Percentiles rank a stretch among this genome's conserved stretches.
These are phyloP conservation scores for Leucosticte australis DNA, from an alignment of 2,113 vertebrate genomes.

Conservation along the genomic window DNA sequence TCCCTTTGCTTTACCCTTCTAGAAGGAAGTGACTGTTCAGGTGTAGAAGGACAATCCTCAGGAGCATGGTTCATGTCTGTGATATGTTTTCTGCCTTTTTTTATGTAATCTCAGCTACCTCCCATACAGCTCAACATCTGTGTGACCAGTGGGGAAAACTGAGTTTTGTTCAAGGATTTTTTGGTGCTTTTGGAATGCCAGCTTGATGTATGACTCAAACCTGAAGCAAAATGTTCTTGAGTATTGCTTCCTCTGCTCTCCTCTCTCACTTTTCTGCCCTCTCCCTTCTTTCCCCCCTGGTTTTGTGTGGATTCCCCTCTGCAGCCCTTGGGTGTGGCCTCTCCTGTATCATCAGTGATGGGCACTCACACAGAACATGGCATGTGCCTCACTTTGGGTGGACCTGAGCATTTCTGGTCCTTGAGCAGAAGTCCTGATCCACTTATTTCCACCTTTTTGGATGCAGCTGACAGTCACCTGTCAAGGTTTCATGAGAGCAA, in stretches of 20 bases:
- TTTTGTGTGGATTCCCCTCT: neutral
- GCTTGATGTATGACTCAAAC: neutral
- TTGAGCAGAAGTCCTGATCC: neutral
- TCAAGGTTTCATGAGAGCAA: neutral
- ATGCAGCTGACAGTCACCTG: neutral
- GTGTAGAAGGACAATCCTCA: neutral
- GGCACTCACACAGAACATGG: neutral
- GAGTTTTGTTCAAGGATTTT: neutral
- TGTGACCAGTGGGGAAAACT: neutral
- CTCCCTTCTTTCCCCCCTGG: neutral
- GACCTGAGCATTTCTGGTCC: too few species aligned
- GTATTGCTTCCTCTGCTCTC: neutral
- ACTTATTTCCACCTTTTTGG: neutral
- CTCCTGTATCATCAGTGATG: rapidly evolving
- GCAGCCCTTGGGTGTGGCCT: neutral
- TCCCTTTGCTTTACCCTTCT: neutral
- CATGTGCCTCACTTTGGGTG: neutral
- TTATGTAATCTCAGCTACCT: neutral
- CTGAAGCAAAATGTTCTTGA: neutral
- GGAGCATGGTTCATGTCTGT: neutral
- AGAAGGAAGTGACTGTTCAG: neutral
- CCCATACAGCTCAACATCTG: neutral
- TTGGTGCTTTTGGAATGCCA: neutral
- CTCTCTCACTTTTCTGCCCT: neutral
- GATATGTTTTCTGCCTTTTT: neutral